Evolutionary conservation across 2,888 invertebrate genomes (phyloP), one percentile per base, ranked within the genome.

Genomic region (Drosophila stalkeri): DNA sequence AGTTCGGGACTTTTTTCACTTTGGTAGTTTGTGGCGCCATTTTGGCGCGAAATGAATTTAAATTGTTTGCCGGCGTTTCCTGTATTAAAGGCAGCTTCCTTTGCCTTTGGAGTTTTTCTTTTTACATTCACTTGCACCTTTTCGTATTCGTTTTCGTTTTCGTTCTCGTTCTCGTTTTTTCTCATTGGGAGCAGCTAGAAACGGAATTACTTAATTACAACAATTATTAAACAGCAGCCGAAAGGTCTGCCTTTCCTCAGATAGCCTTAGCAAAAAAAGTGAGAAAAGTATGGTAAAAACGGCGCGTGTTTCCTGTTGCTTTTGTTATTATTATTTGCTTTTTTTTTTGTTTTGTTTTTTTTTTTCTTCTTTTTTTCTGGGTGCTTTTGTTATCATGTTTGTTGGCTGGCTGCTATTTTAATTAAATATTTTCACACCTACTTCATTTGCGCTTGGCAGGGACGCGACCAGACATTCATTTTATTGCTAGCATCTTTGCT

Each of bases 401-500:
- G 77, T 77, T 72, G 66, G 72, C 52, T 77, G 64, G 59, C 63
- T 89, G 86, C 81, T 88, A 90, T 90, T 88, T 87, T 88, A 91
- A 91, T 91, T 92, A 92, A 91, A 91, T 86, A 89, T 86, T 87
- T 91, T 87, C 89, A 86, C 89, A 92, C 91, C 84, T 87, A 88
- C 82, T 88, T 84, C 85, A 81, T 82, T 82, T 80, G 75, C 82
- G 75, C 66, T 62, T 60, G 72, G 57, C 64, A 56, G 64, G 55
- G 59, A 66, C 62, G 33, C 62, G 43, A 47, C 27, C 23, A 72
- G 61, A 72, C 66, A 65, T 68, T 74, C 52, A 57, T 57, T 68
- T 51, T 46, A 43, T 59, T 59, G 64, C 44, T 49, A 56, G 39
- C 52, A 46, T 39, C 62, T 62, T 57, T 54, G 65, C 16, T 52